Conservation (phyloP, 2,113 vertebrate species). For the Clinocottus analis region DNA sequence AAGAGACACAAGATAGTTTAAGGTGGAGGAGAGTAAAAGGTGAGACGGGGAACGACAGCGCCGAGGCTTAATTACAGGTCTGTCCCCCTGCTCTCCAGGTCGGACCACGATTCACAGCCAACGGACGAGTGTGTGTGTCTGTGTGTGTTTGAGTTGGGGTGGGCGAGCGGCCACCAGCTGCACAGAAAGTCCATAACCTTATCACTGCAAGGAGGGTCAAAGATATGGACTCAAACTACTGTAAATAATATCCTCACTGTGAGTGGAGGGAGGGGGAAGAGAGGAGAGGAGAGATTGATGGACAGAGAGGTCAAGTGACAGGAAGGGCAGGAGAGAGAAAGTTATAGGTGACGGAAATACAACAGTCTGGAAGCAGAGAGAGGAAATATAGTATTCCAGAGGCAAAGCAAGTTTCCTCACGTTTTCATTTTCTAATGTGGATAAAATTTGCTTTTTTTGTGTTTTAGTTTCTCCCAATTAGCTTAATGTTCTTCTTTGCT, state of each 20-base stretch:
- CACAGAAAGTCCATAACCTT: conserved; percentile 62
- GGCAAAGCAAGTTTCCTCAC: not conserved
- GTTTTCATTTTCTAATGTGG: not conserved
- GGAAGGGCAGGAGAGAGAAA: conserved; percentile 20
- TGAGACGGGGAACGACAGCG: conserved; percentile 56
- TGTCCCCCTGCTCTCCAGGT: conserved; percentile 56
- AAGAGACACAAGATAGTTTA: conserved; percentile 18
- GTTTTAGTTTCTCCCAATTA: not conserved
- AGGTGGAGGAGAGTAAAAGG: conserved; percentile 58
- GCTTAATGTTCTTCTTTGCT: not conserved
- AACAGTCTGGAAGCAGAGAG: not conserved
- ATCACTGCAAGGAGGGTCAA: conserved; percentile 58
- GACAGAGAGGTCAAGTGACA: conserved; percentile 13
- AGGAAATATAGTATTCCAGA: not conserved
- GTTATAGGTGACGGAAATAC: conserved; percentile 9
- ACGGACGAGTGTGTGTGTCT: conserved; percentile 17
- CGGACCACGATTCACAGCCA: conserved; percentile 61
- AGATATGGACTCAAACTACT: conserved; percentile 58
- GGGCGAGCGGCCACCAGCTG: conserved; percentile 40
- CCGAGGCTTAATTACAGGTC: conserved; percentile 67
- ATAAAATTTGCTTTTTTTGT: not conserved
- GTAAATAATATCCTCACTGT: conserved; percentile 65
- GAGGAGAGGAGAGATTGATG: not conserved
- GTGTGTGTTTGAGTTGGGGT: conserved; percentile 8
- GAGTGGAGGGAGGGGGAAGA: conserved; percentile 20